These are phyloP conservation scores for Pristionchus arcanus DNA, from an alignment of 2,888 invertebrate species.

Conservation along the genomic window DNA sequence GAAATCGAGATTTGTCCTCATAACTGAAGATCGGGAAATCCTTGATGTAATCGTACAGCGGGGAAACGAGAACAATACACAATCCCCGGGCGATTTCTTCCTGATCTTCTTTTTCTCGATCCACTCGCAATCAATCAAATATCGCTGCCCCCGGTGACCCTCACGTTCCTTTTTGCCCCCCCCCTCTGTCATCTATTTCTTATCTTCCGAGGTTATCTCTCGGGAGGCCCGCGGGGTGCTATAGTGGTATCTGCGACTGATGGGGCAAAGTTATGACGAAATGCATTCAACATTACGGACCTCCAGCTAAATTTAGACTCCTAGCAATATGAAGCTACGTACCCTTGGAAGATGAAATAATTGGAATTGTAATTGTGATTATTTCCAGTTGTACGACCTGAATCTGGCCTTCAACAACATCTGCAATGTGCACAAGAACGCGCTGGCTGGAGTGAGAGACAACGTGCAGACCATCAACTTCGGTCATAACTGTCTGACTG, in stretches of 20 bases:
- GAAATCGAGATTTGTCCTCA: too few relatives aligned
- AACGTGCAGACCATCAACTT: constrained; percentile 77
- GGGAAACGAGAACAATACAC: neutral
- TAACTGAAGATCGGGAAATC: neutral
- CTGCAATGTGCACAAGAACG: constrained; percentile 71
- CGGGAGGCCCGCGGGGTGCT: neutral
- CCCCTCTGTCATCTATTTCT: constrained; percentile 1
- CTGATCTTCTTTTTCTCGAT: neutral
- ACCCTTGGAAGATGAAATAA: neutral
- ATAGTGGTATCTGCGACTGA: neutral
- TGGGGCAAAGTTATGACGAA: neutral
- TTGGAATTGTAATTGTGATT: neutral
- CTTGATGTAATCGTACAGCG: constrained; percentile 25
- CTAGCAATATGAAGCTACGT: neutral
- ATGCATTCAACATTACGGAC: neutral
- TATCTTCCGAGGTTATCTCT: too few relatives aligned
- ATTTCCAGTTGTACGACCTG: constrained; percentile 76
- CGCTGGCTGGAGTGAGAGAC: constrained; percentile 76
- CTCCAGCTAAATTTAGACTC: too few relatives aligned
- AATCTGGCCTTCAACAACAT: constrained; percentile 78
- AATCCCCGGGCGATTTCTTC: constrained; percentile 20
- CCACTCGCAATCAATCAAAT: constrained; percentile 24
- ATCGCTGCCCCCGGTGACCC: constrained; percentile 18
- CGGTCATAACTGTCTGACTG: constrained; percentile 74
- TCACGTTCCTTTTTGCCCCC: constrained; percentile 20